phyloP scores from a whole-genome alignment of 2,888 invertebrate species.

The Agrochola macilenta region DNA sequence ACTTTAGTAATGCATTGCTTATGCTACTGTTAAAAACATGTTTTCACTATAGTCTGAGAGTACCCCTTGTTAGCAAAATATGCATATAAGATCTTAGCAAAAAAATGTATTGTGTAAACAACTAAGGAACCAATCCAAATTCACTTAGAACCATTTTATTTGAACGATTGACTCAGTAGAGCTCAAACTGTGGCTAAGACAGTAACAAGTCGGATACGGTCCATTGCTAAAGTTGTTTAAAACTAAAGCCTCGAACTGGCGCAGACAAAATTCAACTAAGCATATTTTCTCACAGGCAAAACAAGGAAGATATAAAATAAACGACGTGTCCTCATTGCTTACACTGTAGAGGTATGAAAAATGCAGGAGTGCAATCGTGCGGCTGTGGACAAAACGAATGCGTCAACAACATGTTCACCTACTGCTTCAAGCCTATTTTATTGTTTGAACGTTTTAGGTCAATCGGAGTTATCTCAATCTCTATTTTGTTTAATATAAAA shows the following conservation, averaged over 20 bases:
- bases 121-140: background rate
- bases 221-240: background rate
- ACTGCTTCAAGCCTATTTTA: background rate
- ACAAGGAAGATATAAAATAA: background rate
- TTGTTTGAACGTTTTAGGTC: background rate
- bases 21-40: background rate
- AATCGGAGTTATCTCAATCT: background rate
- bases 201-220: background rate
- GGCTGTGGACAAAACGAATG: background rate
- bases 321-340: background rate
- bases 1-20: background rate
- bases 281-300: background rate
- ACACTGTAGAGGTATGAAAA: background rate
- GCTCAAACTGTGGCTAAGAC: background rate
- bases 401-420: background rate
- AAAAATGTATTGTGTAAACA: background rate
- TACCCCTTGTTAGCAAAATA: background rate
- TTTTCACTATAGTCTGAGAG: background rate
- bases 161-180: background rate
- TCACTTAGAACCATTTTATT: background rate
- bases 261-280: background rate
- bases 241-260: background rate
- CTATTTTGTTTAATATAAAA: background rate
- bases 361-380: background rate
- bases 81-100: background rate